Conservation (phyloP, 2,888 invertebrate species). For the Argynnis bischoffii region DNA sequence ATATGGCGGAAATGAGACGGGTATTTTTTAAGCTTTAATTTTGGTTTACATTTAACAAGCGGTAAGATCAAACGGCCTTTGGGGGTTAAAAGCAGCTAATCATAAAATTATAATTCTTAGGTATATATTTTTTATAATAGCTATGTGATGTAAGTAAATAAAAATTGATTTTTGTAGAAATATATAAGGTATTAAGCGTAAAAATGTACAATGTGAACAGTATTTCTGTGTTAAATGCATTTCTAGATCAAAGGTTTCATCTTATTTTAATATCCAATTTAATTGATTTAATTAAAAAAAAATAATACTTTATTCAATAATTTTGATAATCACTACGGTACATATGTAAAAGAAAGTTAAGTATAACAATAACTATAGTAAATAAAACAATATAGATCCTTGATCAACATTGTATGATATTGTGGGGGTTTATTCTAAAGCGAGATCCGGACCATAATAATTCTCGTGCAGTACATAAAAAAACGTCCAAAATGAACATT, state of each 20-base stretch:
- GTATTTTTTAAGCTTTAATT: conserved; percentile 66
- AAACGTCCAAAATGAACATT: conserved; percentile 44
- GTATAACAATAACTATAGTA: not conserved
- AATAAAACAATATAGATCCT: conserved; percentile 4
- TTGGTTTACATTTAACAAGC: conserved; percentile 42
- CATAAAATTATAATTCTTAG: not conserved
- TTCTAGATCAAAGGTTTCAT: too few species aligned
- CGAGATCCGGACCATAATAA: conserved; percentile 14
- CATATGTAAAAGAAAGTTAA: too few species aligned
- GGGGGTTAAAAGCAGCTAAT: not conserved
- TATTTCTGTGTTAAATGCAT: too few species aligned
- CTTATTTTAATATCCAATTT: too few species aligned
- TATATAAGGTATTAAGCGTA: too few species aligned
- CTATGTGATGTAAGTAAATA: too few species aligned
- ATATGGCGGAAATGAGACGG: conserved; percentile 65
- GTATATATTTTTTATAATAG: too few species aligned
- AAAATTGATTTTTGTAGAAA: too few species aligned
- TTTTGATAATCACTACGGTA: too few species aligned
- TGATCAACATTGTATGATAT: not conserved
- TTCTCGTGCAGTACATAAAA: conserved; percentile 20
- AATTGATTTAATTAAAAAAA: too few species aligned
- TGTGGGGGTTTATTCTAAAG: conserved; percentile 5
- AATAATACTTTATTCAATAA: too few species aligned
- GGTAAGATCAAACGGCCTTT: conserved; percentile 25
- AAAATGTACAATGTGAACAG: too few species aligned